phyloP scores from a whole-genome alignment of 2,888 invertebrate species.

The Desoria tigrina region DNA sequence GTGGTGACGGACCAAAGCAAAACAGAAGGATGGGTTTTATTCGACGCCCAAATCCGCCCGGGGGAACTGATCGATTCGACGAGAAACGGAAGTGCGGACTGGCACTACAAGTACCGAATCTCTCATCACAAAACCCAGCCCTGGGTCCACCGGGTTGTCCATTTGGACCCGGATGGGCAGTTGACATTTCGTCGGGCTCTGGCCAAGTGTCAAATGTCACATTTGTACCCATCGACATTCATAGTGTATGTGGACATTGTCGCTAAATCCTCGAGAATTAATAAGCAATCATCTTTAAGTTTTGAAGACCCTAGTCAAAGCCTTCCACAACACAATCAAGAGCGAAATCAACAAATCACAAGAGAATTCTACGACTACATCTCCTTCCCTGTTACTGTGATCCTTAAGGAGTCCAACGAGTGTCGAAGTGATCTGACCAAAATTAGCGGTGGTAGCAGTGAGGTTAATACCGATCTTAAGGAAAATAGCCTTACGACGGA shows the following conservation, averaged over 20 bases:
- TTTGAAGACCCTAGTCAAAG: no score
- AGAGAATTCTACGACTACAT: slow-evolving; percentile 47
- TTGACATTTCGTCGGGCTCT: slow-evolving; percentile 19
- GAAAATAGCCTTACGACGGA: neutral
- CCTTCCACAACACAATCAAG: no score
- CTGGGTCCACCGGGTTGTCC: slow-evolving; percentile 52
- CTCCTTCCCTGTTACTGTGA: slow-evolving; percentile 52
- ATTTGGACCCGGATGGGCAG: slow-evolving; percentile 49
- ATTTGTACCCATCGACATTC: slow-evolving; percentile 47
- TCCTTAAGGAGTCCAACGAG: slow-evolving; percentile 41
- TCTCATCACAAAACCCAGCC: slow-evolving; percentile 53
- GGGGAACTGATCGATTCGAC: neutral
- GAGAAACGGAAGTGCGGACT: slow-evolving; percentile 9
- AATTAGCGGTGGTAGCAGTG: neutral
- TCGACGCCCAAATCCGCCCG: slow-evolving; percentile 46
- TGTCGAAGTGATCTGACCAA: slow-evolving; percentile 30
- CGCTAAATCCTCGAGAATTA: slow-evolving; percentile 30
- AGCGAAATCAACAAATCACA: no score
- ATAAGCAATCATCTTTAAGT: neutral
- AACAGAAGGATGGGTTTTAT: slow-evolving; percentile 50
- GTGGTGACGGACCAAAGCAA: slow-evolving; percentile 48
- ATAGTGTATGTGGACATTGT: slow-evolving; percentile 51
- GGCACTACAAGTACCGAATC: slow-evolving; percentile 47
- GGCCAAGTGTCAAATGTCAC: slow-evolving; percentile 14
- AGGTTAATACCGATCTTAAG: neutral